phyloP scores from a whole-genome alignment of 2,797 vertebrate genomes.

The Schizothorax lantsangensis region DNA sequence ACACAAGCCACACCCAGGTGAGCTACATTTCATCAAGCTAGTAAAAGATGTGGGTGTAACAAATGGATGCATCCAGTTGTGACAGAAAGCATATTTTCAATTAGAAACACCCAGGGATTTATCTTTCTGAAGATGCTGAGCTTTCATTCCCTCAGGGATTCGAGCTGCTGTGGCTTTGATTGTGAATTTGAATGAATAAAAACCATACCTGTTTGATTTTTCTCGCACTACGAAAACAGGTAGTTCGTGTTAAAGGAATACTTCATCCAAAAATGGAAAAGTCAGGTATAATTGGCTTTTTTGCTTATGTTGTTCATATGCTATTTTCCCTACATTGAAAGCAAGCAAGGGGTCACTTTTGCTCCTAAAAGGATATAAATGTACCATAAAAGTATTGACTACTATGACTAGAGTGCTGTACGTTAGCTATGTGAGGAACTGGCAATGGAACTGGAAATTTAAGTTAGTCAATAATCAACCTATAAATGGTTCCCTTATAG shows the following conservation, averaged over 20 bases:
- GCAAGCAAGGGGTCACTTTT: neutral
- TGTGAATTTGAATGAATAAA: conserved; percentile 4
- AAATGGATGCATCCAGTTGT: neutral
- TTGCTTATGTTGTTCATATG: neutral
- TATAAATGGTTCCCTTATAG: neutral
- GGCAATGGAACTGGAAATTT: neutral
- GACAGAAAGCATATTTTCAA: neutral
- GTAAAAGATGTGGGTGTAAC: neutral
- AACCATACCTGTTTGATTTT: neutral
- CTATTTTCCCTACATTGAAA: neutral
- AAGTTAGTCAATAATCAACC: neutral
- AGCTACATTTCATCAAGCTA: conserved; percentile 55
- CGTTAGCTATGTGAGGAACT: neutral
- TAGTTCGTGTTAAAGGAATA: neutral
- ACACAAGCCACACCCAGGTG: conserved; percentile 78
- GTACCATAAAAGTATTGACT: neutral
- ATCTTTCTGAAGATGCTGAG: neutral
- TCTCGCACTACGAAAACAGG: neutral
- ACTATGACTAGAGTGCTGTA: neutral
- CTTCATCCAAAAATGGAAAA: neutral
- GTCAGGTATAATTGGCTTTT: neutral
- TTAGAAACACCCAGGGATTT: conserved; percentile 3
- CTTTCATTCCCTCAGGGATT: neutral
- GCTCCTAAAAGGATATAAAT: neutral
- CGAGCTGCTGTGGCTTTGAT: neutral